These are phyloP conservation scores for Trypoxylus dichotomus DNA, from an alignment of 1,140 invertebrate species.

Conservation along the genomic window DNA sequence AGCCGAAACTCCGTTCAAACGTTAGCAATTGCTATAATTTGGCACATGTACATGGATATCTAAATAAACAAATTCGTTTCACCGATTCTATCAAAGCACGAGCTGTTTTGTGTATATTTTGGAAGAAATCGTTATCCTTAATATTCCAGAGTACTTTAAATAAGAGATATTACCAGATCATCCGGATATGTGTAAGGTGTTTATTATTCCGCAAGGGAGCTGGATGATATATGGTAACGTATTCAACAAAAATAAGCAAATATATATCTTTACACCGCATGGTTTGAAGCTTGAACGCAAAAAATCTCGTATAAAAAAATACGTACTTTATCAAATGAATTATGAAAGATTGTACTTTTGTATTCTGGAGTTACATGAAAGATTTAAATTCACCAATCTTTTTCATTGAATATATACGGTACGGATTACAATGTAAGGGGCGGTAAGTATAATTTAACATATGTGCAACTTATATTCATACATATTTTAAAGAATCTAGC, in stretches of 20 bases:
- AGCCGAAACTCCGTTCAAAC: too few relatives aligned
- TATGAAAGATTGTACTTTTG: background rate
- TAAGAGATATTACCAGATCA: background rate
- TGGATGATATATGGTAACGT: background rate
- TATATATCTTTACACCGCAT: background rate
- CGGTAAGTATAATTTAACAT: too few relatives aligned
- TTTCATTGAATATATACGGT: too few relatives aligned
- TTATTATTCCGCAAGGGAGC: background rate
- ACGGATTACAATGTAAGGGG: too few relatives aligned
- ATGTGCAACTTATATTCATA: too few relatives aligned
- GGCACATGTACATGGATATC: too few relatives aligned
- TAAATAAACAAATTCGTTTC: too few relatives aligned
- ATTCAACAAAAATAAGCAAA: slow-evolving; percentile 4
- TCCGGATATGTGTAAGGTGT: background rate
- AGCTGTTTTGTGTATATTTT: too few relatives aligned
- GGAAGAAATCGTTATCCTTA: too few relatives aligned
- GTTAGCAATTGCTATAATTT: too few relatives aligned
- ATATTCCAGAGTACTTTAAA: background rate
- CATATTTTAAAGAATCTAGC: too few relatives aligned
- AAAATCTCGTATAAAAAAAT: background rate
- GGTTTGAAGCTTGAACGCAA: background rate
- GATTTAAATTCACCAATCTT: background rate
- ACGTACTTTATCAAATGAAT: background rate
- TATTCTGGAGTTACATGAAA: background rate
- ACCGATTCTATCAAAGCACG: too few relatives aligned